Conservation (phyloP, 2,888 invertebrate species). For the Acrobasis consociella region DNA sequence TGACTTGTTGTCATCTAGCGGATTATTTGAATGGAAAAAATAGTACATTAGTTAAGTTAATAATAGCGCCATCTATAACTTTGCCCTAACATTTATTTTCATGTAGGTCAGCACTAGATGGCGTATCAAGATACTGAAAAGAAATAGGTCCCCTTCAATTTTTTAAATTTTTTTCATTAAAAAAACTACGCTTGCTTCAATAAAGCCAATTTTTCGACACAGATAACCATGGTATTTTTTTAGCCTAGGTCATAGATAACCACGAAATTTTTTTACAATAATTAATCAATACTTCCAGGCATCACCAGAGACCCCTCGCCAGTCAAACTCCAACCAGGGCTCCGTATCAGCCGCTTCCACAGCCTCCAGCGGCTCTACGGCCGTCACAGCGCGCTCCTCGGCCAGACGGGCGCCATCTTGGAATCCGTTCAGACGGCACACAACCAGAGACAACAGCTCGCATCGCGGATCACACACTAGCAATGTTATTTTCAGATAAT, state of each 20-base stretch:
- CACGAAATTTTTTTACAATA: not conserved
- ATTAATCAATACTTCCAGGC: slow-evolving; percentile 36
- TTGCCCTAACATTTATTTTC: not conserved
- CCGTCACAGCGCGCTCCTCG: slow-evolving; percentile 61
- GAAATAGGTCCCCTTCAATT: too few relatives aligned
- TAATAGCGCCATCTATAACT: not conserved
- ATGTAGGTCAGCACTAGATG: not conserved
- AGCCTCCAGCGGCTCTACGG: slow-evolving; percentile 69
- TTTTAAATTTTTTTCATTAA: too few relatives aligned
- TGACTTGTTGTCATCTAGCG: too few relatives aligned
- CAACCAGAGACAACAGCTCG: slow-evolving; percentile 79
- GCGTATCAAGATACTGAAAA: not conserved
- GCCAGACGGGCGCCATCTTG: slow-evolving; percentile 83
- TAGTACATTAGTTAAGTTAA: not conserved
- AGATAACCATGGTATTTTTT: too few relatives aligned
- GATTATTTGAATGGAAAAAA: too few relatives aligned
- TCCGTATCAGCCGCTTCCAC: slow-evolving; percentile 77
- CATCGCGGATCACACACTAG: slow-evolving; percentile 71
- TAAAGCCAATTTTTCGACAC: too few relatives aligned
- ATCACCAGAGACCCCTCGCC: slow-evolving; percentile 58
- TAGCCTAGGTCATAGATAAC: too few relatives aligned
- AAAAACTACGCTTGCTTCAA: too few relatives aligned
- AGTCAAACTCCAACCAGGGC: slow-evolving; percentile 68
- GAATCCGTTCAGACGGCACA: slow-evolving; percentile 88
- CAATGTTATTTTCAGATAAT: slow-evolving; percentile 83